Evolutionary conservation across 1,140 invertebrate species (phyloP).

Genomic region (Chrysoperla carnea): DNA sequence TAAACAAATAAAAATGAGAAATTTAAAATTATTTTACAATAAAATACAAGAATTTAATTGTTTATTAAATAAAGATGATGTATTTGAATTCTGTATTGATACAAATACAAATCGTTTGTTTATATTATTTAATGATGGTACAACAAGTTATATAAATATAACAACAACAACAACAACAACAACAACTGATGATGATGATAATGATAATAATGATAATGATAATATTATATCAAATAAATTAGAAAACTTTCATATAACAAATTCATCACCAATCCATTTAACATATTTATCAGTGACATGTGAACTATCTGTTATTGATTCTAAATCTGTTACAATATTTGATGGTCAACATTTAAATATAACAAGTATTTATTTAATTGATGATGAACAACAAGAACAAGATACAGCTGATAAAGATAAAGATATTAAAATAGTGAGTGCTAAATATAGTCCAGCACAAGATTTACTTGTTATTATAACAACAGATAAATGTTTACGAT

Average conservation of each 20-base stretch:
- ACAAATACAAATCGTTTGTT: not conserved
- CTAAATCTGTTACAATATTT: not conserved
- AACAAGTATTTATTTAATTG: not conserved
- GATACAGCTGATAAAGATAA: no score
- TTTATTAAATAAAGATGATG: not conserved
- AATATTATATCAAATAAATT: not conserved
- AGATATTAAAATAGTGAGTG: conserved; percentile 25
- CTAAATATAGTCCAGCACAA: conserved; percentile 31
- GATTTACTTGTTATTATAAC: conserved; percentile 32
- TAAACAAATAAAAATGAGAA: not conserved
- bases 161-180: no score
- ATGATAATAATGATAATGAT: not conserved
- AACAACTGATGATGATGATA: no score
- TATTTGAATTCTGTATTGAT: not conserved
- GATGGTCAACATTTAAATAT: not conserved
- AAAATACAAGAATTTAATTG: not conserved
- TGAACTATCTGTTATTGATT: not conserved
- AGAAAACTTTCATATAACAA: not conserved
- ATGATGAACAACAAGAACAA: not conserved
- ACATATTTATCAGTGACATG: not conserved
- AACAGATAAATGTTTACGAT: conserved; percentile 9
- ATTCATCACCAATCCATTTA: not conserved
- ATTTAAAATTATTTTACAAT: not conserved
- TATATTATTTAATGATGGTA: not conserved
- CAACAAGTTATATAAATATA: no score